phyloP scores from a whole-genome alignment of 1,140 invertebrate species.

The Hetaerina americana region DNA sequence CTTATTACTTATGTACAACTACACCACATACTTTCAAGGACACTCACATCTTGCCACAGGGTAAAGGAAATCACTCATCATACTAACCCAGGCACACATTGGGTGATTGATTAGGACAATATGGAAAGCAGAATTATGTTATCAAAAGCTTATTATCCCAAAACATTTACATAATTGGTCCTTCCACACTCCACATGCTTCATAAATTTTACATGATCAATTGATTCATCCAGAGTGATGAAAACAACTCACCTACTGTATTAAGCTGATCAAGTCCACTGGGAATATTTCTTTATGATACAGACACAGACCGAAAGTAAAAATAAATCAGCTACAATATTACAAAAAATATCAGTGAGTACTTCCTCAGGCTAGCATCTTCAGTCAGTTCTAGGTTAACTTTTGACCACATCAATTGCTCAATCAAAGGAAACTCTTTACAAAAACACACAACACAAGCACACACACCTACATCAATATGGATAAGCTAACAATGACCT shows the following conservation, averaged over 20 bases:
- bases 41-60: background rate
- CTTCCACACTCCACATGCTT: background rate
- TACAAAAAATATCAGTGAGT: no score
- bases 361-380: no score
- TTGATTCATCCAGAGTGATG: no score
- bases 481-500: background rate
- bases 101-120: background rate
- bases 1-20: background rate
- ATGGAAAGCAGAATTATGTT: background rate
- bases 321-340: no score
- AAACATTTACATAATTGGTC: background rate
- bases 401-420: no score
- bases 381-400: no score
- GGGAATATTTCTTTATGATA: no score
- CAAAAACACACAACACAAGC: background rate
- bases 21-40: background rate
- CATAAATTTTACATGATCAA: no score
- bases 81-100: background rate
- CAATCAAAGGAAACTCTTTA: no score
- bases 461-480: background rate
- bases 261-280: no score
- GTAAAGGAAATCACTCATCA: background rate
- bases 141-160: background rate
- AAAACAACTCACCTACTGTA: no score
- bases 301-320: background rate